These are phyloP conservation scores for Cyprinodon tularosa DNA, from an alignment of 2,113 vertebrate genomes.

Conservation along the genomic window DNA sequence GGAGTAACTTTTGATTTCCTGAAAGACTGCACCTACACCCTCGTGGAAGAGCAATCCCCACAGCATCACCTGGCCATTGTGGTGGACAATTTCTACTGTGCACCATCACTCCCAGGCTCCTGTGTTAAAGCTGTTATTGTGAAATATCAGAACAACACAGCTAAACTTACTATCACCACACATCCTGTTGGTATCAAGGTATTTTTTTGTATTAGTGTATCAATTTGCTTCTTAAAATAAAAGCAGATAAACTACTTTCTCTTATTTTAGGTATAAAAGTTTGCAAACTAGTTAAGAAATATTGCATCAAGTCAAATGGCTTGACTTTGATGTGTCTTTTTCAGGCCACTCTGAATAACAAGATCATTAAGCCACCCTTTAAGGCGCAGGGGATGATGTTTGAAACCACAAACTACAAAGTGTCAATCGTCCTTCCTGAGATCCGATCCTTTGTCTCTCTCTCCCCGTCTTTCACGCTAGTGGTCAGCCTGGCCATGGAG, in stretches of 20 bases:
- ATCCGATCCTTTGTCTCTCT: constrained; percentile 71
- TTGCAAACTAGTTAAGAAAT: background rate
- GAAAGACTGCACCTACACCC: constrained; percentile 71
- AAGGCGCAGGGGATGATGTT: constrained; percentile 63
- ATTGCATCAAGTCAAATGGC: background rate
- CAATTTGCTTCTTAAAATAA: background rate
- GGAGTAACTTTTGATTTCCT: constrained; percentile 65
- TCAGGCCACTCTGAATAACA: constrained; percentile 69
- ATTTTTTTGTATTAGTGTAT: background rate
- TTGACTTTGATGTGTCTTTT: constrained; percentile 19
- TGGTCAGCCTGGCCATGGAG: constrained; percentile 71
- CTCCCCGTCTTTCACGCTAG: constrained; percentile 33
- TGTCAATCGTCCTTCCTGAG: constrained; percentile 63
- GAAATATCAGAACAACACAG: constrained; percentile 59
- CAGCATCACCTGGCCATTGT: constrained; percentile 66
- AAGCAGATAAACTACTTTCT: background rate
- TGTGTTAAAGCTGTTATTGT: constrained; percentile 71
- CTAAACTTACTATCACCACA: constrained; percentile 50
- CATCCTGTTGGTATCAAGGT: constrained; percentile 46
- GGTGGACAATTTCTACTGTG: constrained; percentile 74
- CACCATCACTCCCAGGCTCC: constrained; percentile 13
- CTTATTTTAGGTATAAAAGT: background rate
- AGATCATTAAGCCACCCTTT: constrained; percentile 58
- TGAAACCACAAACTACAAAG: constrained; percentile 49
- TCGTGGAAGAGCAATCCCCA: constrained; percentile 72